These are phyloP conservation scores for Acanthisitta chloris DNA, from an alignment of 2,113 vertebrate genomes.

Conservation along the genomic window DNA sequence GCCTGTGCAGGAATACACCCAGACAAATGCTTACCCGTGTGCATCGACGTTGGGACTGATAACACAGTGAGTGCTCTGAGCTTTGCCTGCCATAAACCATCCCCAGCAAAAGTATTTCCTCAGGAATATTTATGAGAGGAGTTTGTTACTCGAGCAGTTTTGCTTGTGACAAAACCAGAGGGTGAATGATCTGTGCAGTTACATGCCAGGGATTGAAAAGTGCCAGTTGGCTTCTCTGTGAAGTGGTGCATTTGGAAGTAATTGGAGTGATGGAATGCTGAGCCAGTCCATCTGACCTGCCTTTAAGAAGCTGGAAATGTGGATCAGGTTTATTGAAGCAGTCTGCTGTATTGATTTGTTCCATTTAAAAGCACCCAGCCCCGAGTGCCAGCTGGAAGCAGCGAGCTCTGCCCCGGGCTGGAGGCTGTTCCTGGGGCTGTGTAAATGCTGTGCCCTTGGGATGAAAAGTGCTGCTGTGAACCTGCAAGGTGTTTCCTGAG, in stretches of 20 bases:
- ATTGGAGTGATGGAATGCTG: not conserved
- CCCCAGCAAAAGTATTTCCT: not conserved
- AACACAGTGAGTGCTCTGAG: constrained; percentile 79
- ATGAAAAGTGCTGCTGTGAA: not conserved
- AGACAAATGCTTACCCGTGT: constrained; percentile 90
- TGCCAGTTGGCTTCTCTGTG: not conserved
- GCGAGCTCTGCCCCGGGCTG: rapidly evolving
- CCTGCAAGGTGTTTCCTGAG: not conserved
- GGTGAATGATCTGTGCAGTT: rapidly evolving
- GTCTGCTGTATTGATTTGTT: not conserved
- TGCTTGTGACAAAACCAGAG: not conserved
- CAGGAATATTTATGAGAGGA: not conserved
- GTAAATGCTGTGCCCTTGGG: rapidly evolving
- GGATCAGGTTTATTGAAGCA: not conserved
- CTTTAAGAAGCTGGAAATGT: not conserved
- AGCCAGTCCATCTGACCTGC: not conserved
- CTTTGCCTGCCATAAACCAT: not conserved
- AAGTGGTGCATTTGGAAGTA: not conserved
- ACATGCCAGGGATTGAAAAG: rapidly evolving
- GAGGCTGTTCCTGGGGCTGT: not conserved
- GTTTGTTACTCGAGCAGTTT: not conserved
- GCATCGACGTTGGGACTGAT: constrained; percentile 94
- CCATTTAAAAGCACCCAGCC: not conserved
- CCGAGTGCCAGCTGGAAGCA: not conserved
- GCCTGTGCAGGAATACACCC: constrained; percentile 93